A percentile compares a stretch with the other conserved stretches of the same genome.
phyloP scores from a whole-genome alignment of 1,140 invertebrate species.

The Anastrepha obliqua region DNA sequence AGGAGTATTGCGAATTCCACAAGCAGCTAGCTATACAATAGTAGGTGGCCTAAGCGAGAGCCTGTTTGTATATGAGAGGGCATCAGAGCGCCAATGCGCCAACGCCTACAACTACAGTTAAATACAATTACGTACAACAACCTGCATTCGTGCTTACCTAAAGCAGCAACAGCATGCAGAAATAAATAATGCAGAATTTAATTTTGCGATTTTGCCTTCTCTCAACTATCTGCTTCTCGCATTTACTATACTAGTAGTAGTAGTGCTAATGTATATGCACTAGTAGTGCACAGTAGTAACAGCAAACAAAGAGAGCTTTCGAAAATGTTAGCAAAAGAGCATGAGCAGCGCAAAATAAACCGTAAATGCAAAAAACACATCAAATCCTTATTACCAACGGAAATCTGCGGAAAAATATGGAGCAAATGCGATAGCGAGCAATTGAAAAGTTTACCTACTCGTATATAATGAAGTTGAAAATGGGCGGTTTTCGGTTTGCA shows the following conservation, averaged over 20 bases:
- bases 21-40: background rate
- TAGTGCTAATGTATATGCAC: background rate
- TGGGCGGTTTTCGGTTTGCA: slow-evolving; percentile 51
- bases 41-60: background rate
- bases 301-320: background rate
- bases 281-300: background rate
- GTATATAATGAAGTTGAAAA: slow-evolving; percentile 52
- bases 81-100: background rate
- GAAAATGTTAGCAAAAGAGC: background rate
- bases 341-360: background rate
- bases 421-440: slow-evolving; percentile 36
- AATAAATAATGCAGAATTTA: slow-evolving; percentile 18
- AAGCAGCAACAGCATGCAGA: background rate
- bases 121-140: background rate
- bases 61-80: background rate
- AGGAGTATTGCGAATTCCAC: background rate
- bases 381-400: background rate
- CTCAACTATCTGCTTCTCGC: background rate
- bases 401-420: slow-evolving; percentile 48
- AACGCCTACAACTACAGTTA: slow-evolving; percentile 44
- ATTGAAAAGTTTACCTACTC: background rate
- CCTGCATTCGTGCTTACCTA: background rate
- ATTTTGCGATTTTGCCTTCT: background rate
- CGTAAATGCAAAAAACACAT: background rate
- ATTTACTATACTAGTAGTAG: background rate